phyloP scores from a whole-genome alignment of 2,888 invertebrate species.

The Gandaritis pyraliata region DNA sequence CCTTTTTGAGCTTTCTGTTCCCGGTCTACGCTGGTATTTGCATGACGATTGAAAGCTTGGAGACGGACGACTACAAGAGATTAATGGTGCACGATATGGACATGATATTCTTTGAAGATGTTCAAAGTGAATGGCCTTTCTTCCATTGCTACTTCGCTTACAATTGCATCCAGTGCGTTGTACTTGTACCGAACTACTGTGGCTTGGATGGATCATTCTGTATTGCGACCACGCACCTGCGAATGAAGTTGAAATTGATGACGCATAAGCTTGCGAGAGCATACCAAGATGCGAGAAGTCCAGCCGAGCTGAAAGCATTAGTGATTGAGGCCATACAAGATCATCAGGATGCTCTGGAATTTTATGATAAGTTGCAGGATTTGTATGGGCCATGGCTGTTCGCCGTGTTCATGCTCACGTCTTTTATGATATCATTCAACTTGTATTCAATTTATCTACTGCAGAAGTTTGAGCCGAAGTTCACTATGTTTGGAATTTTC shows the following conservation, averaged over 20 bases:
- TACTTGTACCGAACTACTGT: constrained; percentile 58
- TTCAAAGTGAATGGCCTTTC: constrained; percentile 64
- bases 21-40: constrained; percentile 59
- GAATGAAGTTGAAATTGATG: constrained; percentile 65
- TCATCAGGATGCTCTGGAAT: constrained; percentile 62
- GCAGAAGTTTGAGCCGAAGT: constrained; percentile 57
- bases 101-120: constrained; percentile 58
- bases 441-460: constrained; percentile 61
- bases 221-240: constrained; percentile 64
- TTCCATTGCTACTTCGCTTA: constrained; percentile 65
- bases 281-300: constrained; percentile 51
- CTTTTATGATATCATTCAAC: constrained; percentile 63
- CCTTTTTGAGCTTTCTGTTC: constrained; percentile 57
- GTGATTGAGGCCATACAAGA: constrained; percentile 58
- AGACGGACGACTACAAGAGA: constrained; percentile 54
- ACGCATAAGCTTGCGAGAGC: constrained; percentile 55
- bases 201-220: constrained; percentile 72
- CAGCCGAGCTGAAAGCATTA: constrained; percentile 48
- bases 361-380: constrained; percentile 57
- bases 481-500: constrained; percentile 57
- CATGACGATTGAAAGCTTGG: constrained; percentile 58
- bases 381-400: constrained; percentile 68
- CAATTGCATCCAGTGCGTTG: constrained; percentile 54
- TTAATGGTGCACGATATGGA: constrained; percentile 71
- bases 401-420: constrained; percentile 59